Conservation (phyloP, 2,797 vertebrate species). For the Myoxocephalus aenaeus region DNA sequence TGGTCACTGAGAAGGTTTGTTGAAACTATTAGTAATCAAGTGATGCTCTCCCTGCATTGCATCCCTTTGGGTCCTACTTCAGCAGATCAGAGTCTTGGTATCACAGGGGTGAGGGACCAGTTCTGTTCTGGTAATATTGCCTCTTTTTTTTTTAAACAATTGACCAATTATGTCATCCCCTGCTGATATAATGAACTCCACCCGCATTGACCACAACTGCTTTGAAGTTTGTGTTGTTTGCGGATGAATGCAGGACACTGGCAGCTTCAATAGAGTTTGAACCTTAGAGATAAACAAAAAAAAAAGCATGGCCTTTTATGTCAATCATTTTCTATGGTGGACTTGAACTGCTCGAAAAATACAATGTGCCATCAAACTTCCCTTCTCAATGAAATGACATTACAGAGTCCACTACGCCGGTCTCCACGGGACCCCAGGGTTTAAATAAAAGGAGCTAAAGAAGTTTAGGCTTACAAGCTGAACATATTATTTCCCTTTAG, state of each 20-base stretch:
- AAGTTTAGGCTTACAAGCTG: constrained; percentile 41
- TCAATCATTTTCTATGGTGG: background rate
- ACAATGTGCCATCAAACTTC: background rate
- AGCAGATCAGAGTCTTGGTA: background rate
- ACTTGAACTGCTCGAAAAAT: background rate
- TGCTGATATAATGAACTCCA: background rate
- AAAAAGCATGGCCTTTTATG: background rate
- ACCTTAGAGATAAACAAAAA: background rate
- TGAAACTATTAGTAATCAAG: background rate
- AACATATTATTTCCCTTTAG: constrained; percentile 43
- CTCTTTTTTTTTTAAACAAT: background rate
- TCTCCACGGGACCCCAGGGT: background rate
- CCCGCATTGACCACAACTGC: background rate
- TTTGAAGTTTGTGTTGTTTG: background rate
- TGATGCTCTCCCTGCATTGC: background rate
- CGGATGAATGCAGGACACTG: background rate
- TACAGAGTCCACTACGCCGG: too few species aligned
- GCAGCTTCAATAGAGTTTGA: background rate
- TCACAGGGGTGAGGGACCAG: background rate
- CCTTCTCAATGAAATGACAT: background rate
- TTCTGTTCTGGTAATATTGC: background rate
- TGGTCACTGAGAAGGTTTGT: background rate
- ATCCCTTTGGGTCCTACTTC: background rate
- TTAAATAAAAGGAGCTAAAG: constrained; percentile 22
- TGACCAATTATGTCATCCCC: background rate